phyloP scores from a whole-genome alignment of 23 tunicate genomes.

The Styela clava region DNA sequence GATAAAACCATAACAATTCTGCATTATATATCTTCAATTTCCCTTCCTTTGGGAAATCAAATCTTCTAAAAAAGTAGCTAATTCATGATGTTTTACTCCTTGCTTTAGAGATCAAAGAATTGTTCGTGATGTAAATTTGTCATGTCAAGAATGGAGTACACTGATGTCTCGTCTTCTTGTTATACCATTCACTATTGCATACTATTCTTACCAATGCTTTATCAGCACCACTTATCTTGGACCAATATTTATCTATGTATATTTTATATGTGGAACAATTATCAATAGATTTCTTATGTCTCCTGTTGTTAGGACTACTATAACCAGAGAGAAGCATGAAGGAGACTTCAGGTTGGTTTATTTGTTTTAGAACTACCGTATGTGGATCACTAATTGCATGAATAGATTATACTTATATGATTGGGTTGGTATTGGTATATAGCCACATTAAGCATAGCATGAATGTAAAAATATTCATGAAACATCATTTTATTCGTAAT shows the following conservation, averaged over 20 bases:
- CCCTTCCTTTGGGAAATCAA: too few relatives aligned
- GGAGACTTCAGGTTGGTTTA: slow-evolving; percentile 76
- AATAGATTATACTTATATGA: background rate
- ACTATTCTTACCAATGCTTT: slow-evolving; percentile 94
- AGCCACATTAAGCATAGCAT: too few relatives aligned
- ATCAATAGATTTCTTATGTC: slow-evolving; percentile 75
- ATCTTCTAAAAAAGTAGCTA: too few relatives aligned
- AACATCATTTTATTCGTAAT: too few relatives aligned
- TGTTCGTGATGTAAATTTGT: slow-evolving; percentile 69
- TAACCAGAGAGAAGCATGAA: slow-evolving; percentile 67
- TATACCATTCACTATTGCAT: slow-evolving; percentile 72
- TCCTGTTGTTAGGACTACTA: slow-evolving; percentile 63
- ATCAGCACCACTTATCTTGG: slow-evolving; percentile 86
- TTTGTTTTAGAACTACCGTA: too few relatives aligned
- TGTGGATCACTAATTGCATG: too few relatives aligned
- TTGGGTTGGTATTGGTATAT: too few relatives aligned
- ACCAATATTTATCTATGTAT: slow-evolving; percentile 78
- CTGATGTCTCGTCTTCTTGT: slow-evolving; percentile 53
- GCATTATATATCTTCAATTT: too few relatives aligned
- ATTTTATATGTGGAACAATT: slow-evolving; percentile 86
- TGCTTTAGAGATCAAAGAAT: slow-evolving; percentile 75
- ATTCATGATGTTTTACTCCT: too few relatives aligned
- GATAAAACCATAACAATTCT: too few relatives aligned
- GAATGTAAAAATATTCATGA: too few relatives aligned
- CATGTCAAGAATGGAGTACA: slow-evolving; percentile 75